phyloP scores from a whole-genome alignment of 1,140 invertebrate species.

The Drosophila santomea region DNA sequence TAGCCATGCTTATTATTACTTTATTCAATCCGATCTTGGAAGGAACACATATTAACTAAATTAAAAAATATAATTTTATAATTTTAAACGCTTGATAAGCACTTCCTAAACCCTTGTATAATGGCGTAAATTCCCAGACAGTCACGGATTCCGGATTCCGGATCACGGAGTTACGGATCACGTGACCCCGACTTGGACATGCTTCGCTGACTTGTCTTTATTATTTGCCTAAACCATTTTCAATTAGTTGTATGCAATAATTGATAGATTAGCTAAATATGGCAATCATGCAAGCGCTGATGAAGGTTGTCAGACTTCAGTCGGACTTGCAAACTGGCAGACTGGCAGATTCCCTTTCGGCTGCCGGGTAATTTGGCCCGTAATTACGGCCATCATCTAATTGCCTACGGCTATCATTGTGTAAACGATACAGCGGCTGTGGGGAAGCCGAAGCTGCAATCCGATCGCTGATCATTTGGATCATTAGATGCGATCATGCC shows the following conservation, averaged over 20 bases:
- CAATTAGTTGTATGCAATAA: slow-evolving; percentile 58
- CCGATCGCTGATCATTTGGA: slow-evolving; percentile 13
- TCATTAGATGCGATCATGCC: slow-evolving; percentile 9
- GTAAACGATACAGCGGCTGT: slow-evolving; percentile 14
- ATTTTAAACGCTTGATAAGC: neutral
- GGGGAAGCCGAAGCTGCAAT: slow-evolving; percentile 15
- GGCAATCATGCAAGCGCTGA: slow-evolving; percentile 44
- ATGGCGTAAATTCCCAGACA: neutral
- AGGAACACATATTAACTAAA: neutral
- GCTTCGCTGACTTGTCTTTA: slow-evolving; percentile 52
- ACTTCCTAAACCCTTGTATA: slow-evolving; percentile 5
- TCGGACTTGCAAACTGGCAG: slow-evolving; percentile 9
- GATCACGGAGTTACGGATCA: slow-evolving; percentile 28
- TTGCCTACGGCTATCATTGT: slow-evolving; percentile 30
- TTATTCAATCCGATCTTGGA: too few species aligned
- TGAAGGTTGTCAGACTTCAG: slow-evolving; percentile 34
- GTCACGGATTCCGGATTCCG: slow-evolving; percentile 7
- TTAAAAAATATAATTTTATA: neutral
- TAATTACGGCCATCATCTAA: slow-evolving; percentile 32
- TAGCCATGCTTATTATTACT: too few species aligned
- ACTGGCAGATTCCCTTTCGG: slow-evolving; percentile 28
- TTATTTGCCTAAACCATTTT: slow-evolving; percentile 58
- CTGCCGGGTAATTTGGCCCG: slow-evolving; percentile 34
- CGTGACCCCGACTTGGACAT: slow-evolving; percentile 53
- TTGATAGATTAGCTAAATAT: slow-evolving; percentile 57